Evolutionary conservation across 2,113 vertebrate species (phyloP), one percentile per base, ranked within the genome.

Genomic region (Dunckerocampus dactyliophorus): DNA sequence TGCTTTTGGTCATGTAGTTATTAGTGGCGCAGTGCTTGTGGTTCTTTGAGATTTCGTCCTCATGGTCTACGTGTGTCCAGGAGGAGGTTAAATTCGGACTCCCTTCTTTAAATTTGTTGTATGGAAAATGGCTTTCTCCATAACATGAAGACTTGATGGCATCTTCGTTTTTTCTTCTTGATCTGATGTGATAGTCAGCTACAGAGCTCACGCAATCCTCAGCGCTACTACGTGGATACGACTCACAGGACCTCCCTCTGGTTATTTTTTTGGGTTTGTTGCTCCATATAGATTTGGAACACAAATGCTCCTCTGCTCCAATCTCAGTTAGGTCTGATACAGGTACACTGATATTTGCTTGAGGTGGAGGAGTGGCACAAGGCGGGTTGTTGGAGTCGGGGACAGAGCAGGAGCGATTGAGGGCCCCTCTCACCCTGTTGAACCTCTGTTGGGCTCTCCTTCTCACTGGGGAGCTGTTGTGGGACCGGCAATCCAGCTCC

Each of bases 321-420:
- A 91, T 91, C 75, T 91, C 89, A 0, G 88, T 88, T 45, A 92
- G 88, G 71, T 92, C 87, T 0, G 83, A 78, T 17, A 89, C 79
- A 0, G 88, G 84, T 48, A 84, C 17, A 17, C 84, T 91, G 59
- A 90, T 88, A 43, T 90, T 83, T 4, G 86, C 77, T 6, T 86
- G 86, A 8, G 81, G 34, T 3, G 77, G 63, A 15, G 85, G 69
- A 19, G 79, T 72, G 5, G 85, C 64, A 13, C 69, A 76, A 0
- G 82, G 88, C 14, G 89, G 90, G 71, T 92, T 90, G 81, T 90
- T 90, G 74, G 89, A 92, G 76, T 92, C 90, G 0, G 90, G 90
- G 22, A 92, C 84, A 0, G 90, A 92, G 76, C 90, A 90, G 80
- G 90, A 92, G 60, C 90, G 89, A 67, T 91, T 89, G 0, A 92